Evolutionary conservation across 2,888 invertebrate species (phyloP).

Genomic region (Lycaena phlaeas): DNA sequence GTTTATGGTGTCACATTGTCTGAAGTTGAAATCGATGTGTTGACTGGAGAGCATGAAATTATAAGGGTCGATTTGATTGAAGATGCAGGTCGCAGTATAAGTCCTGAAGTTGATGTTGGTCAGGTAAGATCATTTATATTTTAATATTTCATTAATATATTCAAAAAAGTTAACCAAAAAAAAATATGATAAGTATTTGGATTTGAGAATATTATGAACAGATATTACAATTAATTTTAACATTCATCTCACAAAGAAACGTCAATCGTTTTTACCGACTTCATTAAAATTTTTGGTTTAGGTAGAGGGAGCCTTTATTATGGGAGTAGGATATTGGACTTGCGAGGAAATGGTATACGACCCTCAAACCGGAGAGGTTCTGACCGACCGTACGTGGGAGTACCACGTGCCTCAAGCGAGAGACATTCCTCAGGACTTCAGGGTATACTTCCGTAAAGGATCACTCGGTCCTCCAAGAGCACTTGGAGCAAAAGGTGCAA

Average conservation of each 20-base stretch:
- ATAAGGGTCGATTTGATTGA: conserved; percentile 78
- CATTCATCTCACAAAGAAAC: no score
- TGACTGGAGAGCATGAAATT: conserved; percentile 81
- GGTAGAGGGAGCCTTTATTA: conserved; percentile 77
- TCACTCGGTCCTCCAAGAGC: conserved; percentile 69
- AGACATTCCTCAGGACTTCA: conserved; percentile 77
- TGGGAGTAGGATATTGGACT: conserved; percentile 77
- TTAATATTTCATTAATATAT: no score
- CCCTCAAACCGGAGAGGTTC: conserved; percentile 66
- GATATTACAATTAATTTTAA: no score
- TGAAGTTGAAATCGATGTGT: conserved; percentile 81
- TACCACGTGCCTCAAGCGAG: conserved; percentile 76
- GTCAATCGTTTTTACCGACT: no score
- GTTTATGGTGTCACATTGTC: conserved; percentile 73
- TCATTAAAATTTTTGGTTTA: not conserved
- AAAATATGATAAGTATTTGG: no score
- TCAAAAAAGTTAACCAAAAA: no score
- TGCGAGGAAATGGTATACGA: conserved; percentile 74
- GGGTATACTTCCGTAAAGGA: conserved; percentile 70
- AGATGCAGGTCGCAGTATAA: conserved; percentile 79
- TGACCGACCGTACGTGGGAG: conserved; percentile 79
- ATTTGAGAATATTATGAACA: no score
- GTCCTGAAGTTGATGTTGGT: conserved; percentile 80
- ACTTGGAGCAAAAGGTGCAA: conserved; percentile 65
- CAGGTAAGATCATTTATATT: conserved; percentile 55